Evolutionary conservation across 2,888 invertebrate genomes (phyloP), one percentile per base, ranked within the genome.

Genomic region (Nebria brevicollis): DNA sequence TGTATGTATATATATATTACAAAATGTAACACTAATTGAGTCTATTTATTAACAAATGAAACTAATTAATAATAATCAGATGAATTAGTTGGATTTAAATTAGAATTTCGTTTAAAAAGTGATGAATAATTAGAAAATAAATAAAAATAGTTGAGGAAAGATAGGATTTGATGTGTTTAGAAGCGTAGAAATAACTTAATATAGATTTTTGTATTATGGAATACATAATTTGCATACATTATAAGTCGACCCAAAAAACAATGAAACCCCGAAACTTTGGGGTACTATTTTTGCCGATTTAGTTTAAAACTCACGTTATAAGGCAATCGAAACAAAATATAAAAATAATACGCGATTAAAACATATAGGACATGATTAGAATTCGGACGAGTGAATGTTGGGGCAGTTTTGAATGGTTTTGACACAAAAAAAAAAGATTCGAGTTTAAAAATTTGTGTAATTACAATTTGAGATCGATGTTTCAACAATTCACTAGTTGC

Each of bases 201-300:
- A 54, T 54, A 54, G 54, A 54, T 54, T 54, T 54, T 54, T 54
- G 54, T 54, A 54, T 54, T 54, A 3, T 54, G 54, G 54, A 54
- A 54, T 54, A 54, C 54, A 54, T 54, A 54, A 54, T 54, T 54
- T 54, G 54, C 54, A 54, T 54, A 54, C 54, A 54, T 54, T 54
- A 54, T 54, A 54, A 54, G 11, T 54, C 54, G 54, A 54, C 54
- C 54, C 54, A 54, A 11, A 54, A 54, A 54, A 54, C 54, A 54
- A 54, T 54, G 8, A 54, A 54, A 11, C 13, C 54, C 54, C 54
- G 2, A 54, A 54, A 54, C 8, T 54, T 54, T 7, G 54, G 34
- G 54, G 54, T 54, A 54, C 54, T 54, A 54, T 54, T 54, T 54
- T 7, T 8, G 54, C 54, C 54, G 11, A 54, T 54, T 54, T 54